phyloP scores from a whole-genome alignment of 1,140 invertebrate species.

The Pseudobourletiella spinata region DNA sequence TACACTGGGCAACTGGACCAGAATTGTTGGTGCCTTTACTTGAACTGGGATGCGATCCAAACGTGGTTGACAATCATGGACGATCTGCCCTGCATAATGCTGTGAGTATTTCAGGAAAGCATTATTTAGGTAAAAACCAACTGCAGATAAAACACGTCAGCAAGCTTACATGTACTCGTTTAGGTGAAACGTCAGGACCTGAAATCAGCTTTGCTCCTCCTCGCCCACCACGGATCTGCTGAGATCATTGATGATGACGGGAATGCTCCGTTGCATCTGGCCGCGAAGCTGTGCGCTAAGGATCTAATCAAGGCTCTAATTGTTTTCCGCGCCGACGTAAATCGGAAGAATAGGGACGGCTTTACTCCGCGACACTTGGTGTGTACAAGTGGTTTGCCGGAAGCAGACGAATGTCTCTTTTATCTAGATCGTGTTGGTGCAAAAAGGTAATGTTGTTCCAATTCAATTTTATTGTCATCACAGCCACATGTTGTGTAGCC shows the following conservation, averaged over 20 bases:
- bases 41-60: conserved; percentile 71
- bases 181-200: conserved; percentile 34
- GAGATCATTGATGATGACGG: conserved; percentile 41
- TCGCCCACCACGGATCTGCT: conserved; percentile 41
- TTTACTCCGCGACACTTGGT: conserved; percentile 21
- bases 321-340: conserved; percentile 81
- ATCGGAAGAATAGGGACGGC: conserved; percentile 41
- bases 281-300: conserved; percentile 34
- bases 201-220: conserved; percentile 42
- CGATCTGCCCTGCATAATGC: conserved; percentile 72
- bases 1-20: conserved; percentile 82
- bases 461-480: too few species aligned
- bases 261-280: conserved; percentile 41
- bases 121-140: too few species aligned
- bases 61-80: conserved; percentile 70
- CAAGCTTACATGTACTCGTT: too few species aligned
- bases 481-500: too few species aligned
- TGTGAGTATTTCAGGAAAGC: too few species aligned
- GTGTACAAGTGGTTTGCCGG: neutral
- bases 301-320: conserved; percentile 53
- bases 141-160: too few species aligned
- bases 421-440: conserved; percentile 12
- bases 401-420: conserved; percentile 4
- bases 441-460: conserved; percentile 38
- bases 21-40: conserved; percentile 71